A percentile compares a stretch with the other conserved stretches of the same genome.
These are phyloP conservation scores for Hippasteria phrygiana DNA, from an alignment of 53 echinoderm and acorn worm species.

Conservation along the genomic window DNA sequence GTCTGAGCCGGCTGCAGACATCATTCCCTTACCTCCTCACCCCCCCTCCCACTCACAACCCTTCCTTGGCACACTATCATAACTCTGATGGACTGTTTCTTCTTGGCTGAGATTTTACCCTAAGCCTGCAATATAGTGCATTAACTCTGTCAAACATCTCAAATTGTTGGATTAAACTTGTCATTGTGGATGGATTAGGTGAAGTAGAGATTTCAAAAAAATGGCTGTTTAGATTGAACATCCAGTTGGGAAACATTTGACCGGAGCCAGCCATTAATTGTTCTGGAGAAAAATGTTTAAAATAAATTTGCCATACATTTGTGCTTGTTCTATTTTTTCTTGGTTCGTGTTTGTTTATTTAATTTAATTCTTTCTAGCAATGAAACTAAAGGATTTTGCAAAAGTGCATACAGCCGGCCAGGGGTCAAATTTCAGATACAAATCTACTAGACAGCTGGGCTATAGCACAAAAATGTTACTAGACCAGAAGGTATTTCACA, in stretches of 20 bases:
- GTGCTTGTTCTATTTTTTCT: too few relatives aligned
- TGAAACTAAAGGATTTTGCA: too few relatives aligned
- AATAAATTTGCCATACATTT: too few relatives aligned
- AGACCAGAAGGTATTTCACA: too few relatives aligned
- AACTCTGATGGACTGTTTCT: neutral
- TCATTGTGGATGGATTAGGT: constrained; percentile 37
- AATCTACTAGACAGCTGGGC: too few relatives aligned
- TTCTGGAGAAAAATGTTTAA: neutral
- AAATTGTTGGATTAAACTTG: constrained; percentile 48
- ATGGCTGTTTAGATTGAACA: neutral
- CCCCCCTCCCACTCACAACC: neutral
- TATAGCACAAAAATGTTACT: too few relatives aligned
- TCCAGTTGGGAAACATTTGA: neutral
- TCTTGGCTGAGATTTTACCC: neutral
- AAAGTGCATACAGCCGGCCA: too few relatives aligned
- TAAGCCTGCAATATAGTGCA: neutral
- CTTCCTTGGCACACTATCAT: neutral
- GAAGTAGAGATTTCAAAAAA: constrained; percentile 6
- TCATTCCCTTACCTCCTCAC: neutral
- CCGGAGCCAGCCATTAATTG: neutral
- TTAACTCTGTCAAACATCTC: constrained; percentile 1
- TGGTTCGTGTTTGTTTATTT: too few relatives aligned
- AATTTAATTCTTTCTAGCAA: too few relatives aligned
- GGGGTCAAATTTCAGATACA: too few relatives aligned
- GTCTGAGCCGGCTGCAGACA: neutral